Conservation (phyloP, 2,888 invertebrate species). For the Hirtodrosophila histrioides region DNA sequence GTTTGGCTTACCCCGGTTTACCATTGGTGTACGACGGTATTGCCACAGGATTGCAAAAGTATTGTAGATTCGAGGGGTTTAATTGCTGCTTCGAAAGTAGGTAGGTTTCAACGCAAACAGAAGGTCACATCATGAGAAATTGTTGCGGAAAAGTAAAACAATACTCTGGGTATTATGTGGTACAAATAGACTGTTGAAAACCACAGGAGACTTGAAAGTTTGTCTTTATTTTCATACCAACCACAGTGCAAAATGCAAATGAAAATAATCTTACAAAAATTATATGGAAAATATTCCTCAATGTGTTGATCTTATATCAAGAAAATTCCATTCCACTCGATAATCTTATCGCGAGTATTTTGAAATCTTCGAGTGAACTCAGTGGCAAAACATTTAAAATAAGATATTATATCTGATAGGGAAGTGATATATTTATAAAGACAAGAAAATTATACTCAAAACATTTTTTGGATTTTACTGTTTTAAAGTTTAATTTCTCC, state of each 20-base stretch:
- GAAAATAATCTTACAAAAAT: too few relatives aligned
- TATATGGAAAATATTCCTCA: too few relatives aligned
- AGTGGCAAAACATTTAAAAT: too few relatives aligned
- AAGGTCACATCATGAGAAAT: conserved; percentile 3
- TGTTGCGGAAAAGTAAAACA: background rate
- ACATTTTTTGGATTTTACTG: too few relatives aligned
- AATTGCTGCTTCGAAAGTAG: conserved; percentile 3
- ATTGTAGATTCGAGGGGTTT: background rate
- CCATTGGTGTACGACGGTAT: background rate
- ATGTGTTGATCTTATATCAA: background rate
- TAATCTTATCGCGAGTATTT: background rate
- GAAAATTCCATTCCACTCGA: conserved; percentile 1
- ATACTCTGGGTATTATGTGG: too few relatives aligned
- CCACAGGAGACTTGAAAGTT: conserved; percentile 5
- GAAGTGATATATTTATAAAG: too few relatives aligned
- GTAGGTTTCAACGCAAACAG: background rate
- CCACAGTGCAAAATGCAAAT: too few relatives aligned
- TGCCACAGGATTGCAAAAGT: conserved; percentile 19
- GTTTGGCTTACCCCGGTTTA: conserved; percentile 5
- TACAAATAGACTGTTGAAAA: background rate
- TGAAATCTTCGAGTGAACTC: too few relatives aligned
- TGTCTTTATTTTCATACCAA: background rate
- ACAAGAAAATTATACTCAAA: too few relatives aligned
- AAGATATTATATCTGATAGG: too few relatives aligned
- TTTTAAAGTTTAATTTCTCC: too few relatives aligned